phyloP scores from a whole-genome alignment of 2,888 invertebrate genomes.

The Tenthredo mesomela region DNA sequence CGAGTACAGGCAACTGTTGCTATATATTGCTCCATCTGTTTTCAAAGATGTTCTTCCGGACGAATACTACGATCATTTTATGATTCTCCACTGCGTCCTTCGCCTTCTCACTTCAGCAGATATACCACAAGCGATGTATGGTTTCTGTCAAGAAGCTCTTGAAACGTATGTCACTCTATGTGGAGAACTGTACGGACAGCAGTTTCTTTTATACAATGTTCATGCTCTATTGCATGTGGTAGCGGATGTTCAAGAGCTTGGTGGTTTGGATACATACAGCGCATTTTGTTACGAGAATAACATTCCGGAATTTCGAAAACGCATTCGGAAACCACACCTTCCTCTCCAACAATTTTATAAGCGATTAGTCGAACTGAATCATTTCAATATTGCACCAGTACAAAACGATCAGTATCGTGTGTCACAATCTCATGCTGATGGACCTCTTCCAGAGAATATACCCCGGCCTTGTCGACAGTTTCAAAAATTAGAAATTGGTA shows the following conservation, averaged over 20 bases:
- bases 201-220: constrained; percentile 45
- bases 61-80: constrained; percentile 47
- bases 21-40: constrained; percentile 43
- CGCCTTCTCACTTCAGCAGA: constrained; percentile 41
- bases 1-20: constrained; percentile 34
- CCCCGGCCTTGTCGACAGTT: constrained; percentile 23
- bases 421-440: constrained; percentile 36
- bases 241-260: constrained; percentile 36
- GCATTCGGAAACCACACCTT: constrained; percentile 42
- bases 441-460: constrained; percentile 1
- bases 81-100: constrained; percentile 43
- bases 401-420: background rate
- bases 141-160: background rate
- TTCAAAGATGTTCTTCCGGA: constrained; percentile 22
- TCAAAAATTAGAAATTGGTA: constrained; percentile 8
- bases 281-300: constrained; percentile 46
- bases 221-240: constrained; percentile 49
- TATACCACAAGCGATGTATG: too few relatives aligned
- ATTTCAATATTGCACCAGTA: background rate
- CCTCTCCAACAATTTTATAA: constrained; percentile 46
- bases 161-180: constrained; percentile 29
- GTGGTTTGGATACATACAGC: constrained; percentile 43
- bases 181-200: constrained; percentile 43
- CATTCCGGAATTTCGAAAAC: constrained; percentile 38
- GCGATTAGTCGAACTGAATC: constrained; percentile 35